These are phyloP conservation scores for Unio pictorum DNA, from an alignment of 2,888 invertebrate species.

Conservation along the genomic window DNA sequence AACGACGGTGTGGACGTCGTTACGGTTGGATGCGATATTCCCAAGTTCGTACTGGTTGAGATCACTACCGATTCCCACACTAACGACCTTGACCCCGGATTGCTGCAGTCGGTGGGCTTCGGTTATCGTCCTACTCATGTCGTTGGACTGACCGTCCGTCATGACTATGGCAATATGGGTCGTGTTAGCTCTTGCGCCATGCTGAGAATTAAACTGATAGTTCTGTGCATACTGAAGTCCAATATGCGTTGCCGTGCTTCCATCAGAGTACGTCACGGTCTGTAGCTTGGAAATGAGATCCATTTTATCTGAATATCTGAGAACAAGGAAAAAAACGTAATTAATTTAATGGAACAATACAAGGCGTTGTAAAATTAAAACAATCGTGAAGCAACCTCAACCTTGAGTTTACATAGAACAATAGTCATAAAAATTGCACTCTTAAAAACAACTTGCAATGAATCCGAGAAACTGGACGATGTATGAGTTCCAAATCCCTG, in stretches of 20 bases:
- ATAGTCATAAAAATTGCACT: too few relatives aligned
- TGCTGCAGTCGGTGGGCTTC: slow-evolving; percentile 25
- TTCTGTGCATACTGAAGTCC: slow-evolving; percentile 33
- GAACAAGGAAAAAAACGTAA: too few relatives aligned
- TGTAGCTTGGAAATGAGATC: slow-evolving; percentile 33
- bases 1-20: slow-evolving; percentile 36
- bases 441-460: too few relatives aligned
- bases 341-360: too few relatives aligned
- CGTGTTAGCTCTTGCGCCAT: slow-evolving; percentile 34
- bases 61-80: slow-evolving; percentile 44
- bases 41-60: slow-evolving; percentile 39
- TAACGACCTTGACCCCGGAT: slow-evolving; percentile 32
- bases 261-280: slow-evolving; percentile 20
- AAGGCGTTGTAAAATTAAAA: too few relatives aligned
- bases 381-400: too few relatives aligned
- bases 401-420: too few relatives aligned
- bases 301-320: slow-evolving; percentile 26
- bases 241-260: slow-evolving; percentile 32
- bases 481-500: too few relatives aligned
- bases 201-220: slow-evolving; percentile 26
- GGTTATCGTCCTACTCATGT: slow-evolving; percentile 19
- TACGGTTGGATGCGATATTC: slow-evolving; percentile 34
- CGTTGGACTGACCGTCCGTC: slow-evolving; percentile 45
- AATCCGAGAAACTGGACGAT: too few relatives aligned
- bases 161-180: slow-evolving; percentile 38